These are phyloP conservation scores for Lepus timidus DNA, from an alignment of 2,113 vertebrate species.

Conservation along the genomic window DNA sequence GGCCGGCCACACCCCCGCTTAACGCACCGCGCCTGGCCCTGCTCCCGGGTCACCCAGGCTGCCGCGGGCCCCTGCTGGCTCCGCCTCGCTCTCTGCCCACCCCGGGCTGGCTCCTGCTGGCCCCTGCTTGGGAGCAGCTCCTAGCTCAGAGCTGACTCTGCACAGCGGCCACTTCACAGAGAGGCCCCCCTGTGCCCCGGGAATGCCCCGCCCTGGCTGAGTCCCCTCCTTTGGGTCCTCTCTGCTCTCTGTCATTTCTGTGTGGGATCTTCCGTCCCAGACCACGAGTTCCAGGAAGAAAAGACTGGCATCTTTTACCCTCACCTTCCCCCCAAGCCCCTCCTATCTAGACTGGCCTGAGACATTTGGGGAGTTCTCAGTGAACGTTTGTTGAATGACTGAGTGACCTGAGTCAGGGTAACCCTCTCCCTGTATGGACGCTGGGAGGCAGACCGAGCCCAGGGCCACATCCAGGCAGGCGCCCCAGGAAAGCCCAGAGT, in stretches of 20 bases:
- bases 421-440: not conserved
- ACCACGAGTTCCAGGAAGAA: not conserved
- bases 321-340: no score
- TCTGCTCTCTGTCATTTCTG: not conserved
- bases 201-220: accelerated
- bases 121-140: not conserved
- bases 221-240: not conserved
- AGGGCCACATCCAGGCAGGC: not conserved
- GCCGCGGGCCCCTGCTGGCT: not conserved
- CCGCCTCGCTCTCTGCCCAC: not conserved
- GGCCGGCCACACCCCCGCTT: not conserved
- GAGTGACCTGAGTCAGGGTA: not conserved
- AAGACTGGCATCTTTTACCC: no score
- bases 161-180: not conserved
- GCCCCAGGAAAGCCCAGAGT: not conserved
- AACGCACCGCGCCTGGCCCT: no score
- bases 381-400: not conserved
- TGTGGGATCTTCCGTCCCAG: not conserved
- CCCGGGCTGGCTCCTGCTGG: accelerated
- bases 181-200: not conserved
- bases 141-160: not conserved
- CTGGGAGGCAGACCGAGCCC: not conserved
- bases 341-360: not conserved
- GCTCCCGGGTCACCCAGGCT: not conserved
- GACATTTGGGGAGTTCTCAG: not conserved